A percentile compares a stretch with the other conserved stretches of the same genome.
phyloP scores from a whole-genome alignment of 2,113 vertebrate genomes.

The Oryzias celebensis region DNA sequence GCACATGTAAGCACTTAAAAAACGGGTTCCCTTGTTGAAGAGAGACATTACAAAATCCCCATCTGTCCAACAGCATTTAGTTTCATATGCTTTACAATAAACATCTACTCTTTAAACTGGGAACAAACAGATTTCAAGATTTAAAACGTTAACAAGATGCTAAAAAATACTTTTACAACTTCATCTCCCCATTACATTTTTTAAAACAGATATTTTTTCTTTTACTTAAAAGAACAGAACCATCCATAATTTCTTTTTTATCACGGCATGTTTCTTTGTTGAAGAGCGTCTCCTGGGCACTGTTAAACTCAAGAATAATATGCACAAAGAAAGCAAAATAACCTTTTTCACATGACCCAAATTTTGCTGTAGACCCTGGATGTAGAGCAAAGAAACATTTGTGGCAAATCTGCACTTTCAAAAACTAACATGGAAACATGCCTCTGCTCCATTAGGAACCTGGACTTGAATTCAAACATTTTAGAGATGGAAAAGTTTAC shows the following conservation, averaged over 20 bases:
- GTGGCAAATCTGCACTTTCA: slow-evolving; percentile 41
- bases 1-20: slow-evolving; percentile 59
- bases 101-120: slow-evolving; percentile 10
- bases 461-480: slow-evolving; percentile 47
- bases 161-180: background rate
- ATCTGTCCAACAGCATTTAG: slow-evolving; percentile 25
- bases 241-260: background rate
- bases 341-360: slow-evolving; percentile 42
- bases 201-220: slow-evolving; percentile 6
- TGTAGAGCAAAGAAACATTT: slow-evolving; percentile 49
- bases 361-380: slow-evolving; percentile 43
- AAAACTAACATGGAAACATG: slow-evolving; percentile 72
- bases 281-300: slow-evolving; percentile 23
- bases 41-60: slow-evolving; percentile 48
- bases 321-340: slow-evolving; percentile 30
- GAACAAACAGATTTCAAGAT: background rate
- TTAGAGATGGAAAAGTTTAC: slow-evolving; percentile 74
- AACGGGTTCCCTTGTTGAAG: slow-evolving; percentile 61
- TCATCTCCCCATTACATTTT: background rate
- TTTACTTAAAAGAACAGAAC: background rate
- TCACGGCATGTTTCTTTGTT: slow-evolving; percentile 1
- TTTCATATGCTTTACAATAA: slow-evolving; percentile 28
- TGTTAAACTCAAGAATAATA: slow-evolving; percentile 26
- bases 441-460: slow-evolving; percentile 53
- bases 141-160: background rate